Evolutionary conservation across 1,140 invertebrate species (phyloP).

Genomic region (Nephila pilipes): DNA sequence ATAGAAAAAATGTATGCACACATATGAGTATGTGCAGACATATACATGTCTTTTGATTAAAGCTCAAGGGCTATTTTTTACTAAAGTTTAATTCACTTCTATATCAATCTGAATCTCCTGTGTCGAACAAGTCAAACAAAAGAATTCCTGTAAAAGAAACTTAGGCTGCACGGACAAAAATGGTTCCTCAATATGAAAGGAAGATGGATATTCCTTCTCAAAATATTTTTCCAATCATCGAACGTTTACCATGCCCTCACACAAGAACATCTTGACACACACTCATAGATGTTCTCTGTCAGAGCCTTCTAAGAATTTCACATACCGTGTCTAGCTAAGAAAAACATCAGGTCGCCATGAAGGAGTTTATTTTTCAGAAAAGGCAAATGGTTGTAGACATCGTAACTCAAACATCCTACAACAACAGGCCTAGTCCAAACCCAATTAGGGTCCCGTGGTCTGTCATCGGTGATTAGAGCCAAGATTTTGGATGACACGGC

Average conservation of each 20-base stretch:
- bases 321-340: not conserved
- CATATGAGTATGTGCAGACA: too few relatives aligned
- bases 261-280: not conserved
- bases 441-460: slow-evolving; percentile 39
- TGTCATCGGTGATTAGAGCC: slow-evolving; percentile 70
- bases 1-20: too few relatives aligned
- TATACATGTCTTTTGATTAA: too few relatives aligned
- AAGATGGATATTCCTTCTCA: not conserved
- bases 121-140: not conserved
- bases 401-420: slow-evolving; percentile 59
- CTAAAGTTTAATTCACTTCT: too few relatives aligned
- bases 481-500: slow-evolving; percentile 73
- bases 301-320: not conserved
- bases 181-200: not conserved
- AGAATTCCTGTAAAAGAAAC: not conserved
- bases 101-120: too few relatives aligned
- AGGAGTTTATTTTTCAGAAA: slow-evolving; percentile 63
- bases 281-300: not conserved
- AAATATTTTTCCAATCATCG: slow-evolving; percentile 37
- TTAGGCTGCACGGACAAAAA: too few relatives aligned
- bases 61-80: too few relatives aligned
- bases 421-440: slow-evolving; percentile 19
- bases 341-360: not conserved
- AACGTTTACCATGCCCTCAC: not conserved
- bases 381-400: slow-evolving; percentile 19